Evolutionary conservation across 2,888 invertebrate species (phyloP), one percentile per base, ranked within the genome.

Genomic region (Brachyptera risi): DNA sequence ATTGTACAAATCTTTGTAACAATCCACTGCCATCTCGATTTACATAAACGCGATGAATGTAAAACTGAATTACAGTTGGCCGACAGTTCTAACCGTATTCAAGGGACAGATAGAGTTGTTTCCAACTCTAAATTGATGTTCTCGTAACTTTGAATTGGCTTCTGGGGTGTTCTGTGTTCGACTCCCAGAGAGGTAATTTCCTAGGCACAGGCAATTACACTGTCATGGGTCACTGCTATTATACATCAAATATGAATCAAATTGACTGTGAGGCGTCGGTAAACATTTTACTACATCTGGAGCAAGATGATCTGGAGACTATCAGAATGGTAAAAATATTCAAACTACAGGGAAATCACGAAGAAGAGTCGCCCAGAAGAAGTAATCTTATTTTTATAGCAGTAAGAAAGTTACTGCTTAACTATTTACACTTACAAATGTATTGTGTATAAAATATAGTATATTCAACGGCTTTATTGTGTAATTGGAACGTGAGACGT

Each of bases 181-280:
- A 21, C 37, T 54, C 54, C 54, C 54, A 37, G n/a, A 35, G 54
- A 54, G 54, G 37, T 54, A 35, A 54, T 54, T 54, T 35, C 35
- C 23, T 19, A 17, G 37, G 35, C 54, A 35, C 54, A 54, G 35
- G 21, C 54, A 54, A 54, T 54, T 54, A 54, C 54, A 17, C 37
- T 11, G 54, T 9, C 21, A 9, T n/a, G 54, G 54, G 54, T 54
- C 54, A 54, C 31, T 38, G 23, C 35, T 21, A 37, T 37, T 54
- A 54, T 38, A 23, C 54, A 54, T 54, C 54, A 54, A 54, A 54
- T 54, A 54, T 54, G 54, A 54, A 54, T 54, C 54, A 54, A 54
- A 54, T 35, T 51, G 31, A 35, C 31, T 7, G 31, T 31, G 31
- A 31, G 31, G 11, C 31, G 31, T 11, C 31, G 31, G 31, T 31